Base-by-base conservation (phyloP, 2,113 vertebrate species). In the Corydoras maculifer region DNA sequence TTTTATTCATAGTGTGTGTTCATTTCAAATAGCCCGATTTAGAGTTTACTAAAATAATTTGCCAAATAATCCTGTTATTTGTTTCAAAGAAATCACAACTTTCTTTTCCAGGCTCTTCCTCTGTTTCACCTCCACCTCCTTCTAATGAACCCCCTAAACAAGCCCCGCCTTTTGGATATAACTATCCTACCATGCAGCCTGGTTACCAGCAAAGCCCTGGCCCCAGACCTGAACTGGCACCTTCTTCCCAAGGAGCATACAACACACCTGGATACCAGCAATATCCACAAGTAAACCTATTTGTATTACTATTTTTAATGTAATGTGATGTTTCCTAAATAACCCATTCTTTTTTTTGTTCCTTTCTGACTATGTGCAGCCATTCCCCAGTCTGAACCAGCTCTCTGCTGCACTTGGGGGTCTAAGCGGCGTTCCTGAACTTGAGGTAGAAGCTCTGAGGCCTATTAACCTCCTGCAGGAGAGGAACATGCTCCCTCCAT, bases 401-500 rank as follows among this genome's bases (percentile, higher is more conserved):
- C 87, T 99, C 59, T 95, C 94, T 1, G 88, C 92, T 0, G 89
- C 92, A 10, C 84, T 99, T 13, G 94, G 94, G 61, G 95, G 95
- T 1, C 82, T 99, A 75, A 93, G 91, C 58, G 93, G 91, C 50
- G 91, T 95, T 0, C 94, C 95, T 0, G 93, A 95, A 83, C 88
- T 93, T 80, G 94, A 94, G 68, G 85, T 94, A 67, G 95, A 97
- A 83, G 88, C 91, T 32, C 84, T 96, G 75, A 88, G 90, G 74
- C 96, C 94, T 0, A 73, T 99, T 15, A 96, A 97, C 88, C 90
- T 99, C 75, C 91, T 92, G 13, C 94, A 96, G 73, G 95, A 99
- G 74, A 91, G 90, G 77, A 94, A 90, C 84, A 87, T 98, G 84
- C 88, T 99, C 75, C 94, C 96, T 4, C 72, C 78, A 0, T 85